These are phyloP conservation scores for Triplophysa siluroides DNA, from an alignment of 2,113 vertebrate genomes.

Conservation along the genomic window DNA sequence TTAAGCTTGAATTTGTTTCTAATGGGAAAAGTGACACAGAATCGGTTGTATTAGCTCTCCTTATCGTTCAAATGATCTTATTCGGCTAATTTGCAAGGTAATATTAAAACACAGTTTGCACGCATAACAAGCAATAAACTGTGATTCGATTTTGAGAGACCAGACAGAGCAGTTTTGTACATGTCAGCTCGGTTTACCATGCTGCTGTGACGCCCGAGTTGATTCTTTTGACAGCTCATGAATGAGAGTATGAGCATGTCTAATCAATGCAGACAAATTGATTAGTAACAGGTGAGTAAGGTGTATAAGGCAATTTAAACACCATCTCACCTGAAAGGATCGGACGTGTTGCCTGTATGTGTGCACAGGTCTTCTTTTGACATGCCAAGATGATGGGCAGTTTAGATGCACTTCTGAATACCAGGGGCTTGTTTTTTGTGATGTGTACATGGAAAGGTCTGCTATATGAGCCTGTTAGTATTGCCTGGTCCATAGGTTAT, in stretches of 20 bases:
- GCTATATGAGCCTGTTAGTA: too few relatives aligned
- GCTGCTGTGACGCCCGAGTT: constrained; percentile 9
- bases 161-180: neutral
- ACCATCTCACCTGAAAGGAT: neutral
- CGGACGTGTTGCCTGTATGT: constrained; percentile 9
- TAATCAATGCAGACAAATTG: constrained; percentile 34
- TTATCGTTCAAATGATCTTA: neutral
- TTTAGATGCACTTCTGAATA: neutral
- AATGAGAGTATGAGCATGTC: constrained; percentile 2
- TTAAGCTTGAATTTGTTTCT: neutral
- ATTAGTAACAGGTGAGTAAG: constrained; percentile 25
- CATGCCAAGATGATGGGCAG: neutral
- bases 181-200: constrained; percentile 1
- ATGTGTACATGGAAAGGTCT: neutral
- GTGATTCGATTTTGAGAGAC: constrained; percentile 6
- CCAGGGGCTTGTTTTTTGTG: neutral
- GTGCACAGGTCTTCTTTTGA: neutral
- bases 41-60: neutral
- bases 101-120: constrained; percentile 18
- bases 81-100: neutral
- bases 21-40: neutral
- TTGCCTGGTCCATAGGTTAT: too few relatives aligned
- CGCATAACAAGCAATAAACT: constrained; percentile 15
- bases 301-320: constrained; percentile 4
- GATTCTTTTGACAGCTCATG: constrained; percentile 30